Evolutionary conservation across 1,140 invertebrate species (phyloP), one percentile per base, ranked within the genome.

Genomic region (Cotesia vestalis): DNA sequence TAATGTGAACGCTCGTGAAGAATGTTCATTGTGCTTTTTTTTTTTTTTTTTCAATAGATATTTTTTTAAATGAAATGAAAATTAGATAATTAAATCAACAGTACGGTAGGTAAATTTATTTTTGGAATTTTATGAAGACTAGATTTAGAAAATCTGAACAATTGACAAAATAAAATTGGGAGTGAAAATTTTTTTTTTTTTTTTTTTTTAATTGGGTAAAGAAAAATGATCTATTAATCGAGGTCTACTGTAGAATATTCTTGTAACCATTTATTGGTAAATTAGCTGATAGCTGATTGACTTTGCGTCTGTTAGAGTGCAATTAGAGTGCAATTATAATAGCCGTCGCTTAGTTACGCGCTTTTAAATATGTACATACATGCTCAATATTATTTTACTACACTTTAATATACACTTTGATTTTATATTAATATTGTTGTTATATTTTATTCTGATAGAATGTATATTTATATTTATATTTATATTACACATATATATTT

Each of bases 251-350:
- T 46, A 46, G 40, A 46, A 5, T 46, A 11, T 9, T 46, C 40
- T 46, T 46, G 11, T 11, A 46, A 46, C 2, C 5, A 46, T 46
- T 46, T 46, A 46, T 9, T 46, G 11, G 40, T 46, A 46, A 46
- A 46, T 46, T 46, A 46, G 40, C 40, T 64, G 62, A 55, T 71
- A 66, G 61, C 69, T 71, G 69, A 64, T 71, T 71, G 69, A 71
- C 51, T 71, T 71, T 71, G 62, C 61, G 69, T 71, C 69, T 71
- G 62, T 64, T 71, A 71, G 69, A 66, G 69, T 71, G 62, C 51
- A 71, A 71, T 46, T 71, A 71, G 69, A 71, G 69, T 71, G 69
- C 69, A 70, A 70, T 70, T 63, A 71, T 46, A 62, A 64, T 51
- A 61, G 69, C 46, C 69, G 60, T 53, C 52, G 69, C 69, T 71